These are phyloP conservation scores for Clupea harengus DNA, from an alignment of 2,113 vertebrate genomes.

Conservation along the genomic window DNA sequence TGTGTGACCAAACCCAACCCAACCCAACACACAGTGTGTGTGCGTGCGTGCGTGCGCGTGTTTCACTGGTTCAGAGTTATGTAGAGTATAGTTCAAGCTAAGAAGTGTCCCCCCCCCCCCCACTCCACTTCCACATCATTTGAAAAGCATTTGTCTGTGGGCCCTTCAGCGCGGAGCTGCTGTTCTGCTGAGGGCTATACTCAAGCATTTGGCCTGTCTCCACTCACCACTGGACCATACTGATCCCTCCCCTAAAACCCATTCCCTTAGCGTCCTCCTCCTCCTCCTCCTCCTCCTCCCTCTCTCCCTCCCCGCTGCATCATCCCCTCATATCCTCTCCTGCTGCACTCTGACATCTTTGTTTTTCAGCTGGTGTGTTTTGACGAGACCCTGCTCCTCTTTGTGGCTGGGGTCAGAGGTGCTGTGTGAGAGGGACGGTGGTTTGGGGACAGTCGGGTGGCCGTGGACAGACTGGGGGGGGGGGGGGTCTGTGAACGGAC, in stretches of 20 bases:
- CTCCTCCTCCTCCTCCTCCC: background rate
- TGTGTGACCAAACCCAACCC: too few species aligned
- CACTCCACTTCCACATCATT: background rate
- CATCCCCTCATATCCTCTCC: constrained; percentile 38
- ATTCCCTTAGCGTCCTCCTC: background rate
- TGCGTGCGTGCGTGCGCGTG: background rate
- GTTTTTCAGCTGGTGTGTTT: constrained; percentile 56
- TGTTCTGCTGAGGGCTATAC: background rate
- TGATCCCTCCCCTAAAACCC: constrained; percentile 6
- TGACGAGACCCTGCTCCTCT: constrained; percentile 54
- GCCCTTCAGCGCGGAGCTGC: background rate
- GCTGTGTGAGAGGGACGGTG: constrained; percentile 45
- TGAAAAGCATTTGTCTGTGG: background rate
- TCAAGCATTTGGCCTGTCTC: background rate
- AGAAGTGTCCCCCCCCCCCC: background rate
- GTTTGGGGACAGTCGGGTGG: constrained; percentile 57
- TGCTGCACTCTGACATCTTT: constrained; percentile 50
- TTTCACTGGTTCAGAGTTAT: background rate
- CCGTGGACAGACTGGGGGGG: constrained; percentile 56
- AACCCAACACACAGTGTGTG: too few species aligned
- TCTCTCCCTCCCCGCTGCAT: constrained; percentile 4
- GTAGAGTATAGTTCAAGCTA: background rate
- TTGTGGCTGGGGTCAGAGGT: constrained; percentile 48
- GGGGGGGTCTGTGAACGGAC: background rate
- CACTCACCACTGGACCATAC: background rate